phyloP scores from a whole-genome alignment of 2,797 vertebrate species.

The Sus cebifrons region DNA sequence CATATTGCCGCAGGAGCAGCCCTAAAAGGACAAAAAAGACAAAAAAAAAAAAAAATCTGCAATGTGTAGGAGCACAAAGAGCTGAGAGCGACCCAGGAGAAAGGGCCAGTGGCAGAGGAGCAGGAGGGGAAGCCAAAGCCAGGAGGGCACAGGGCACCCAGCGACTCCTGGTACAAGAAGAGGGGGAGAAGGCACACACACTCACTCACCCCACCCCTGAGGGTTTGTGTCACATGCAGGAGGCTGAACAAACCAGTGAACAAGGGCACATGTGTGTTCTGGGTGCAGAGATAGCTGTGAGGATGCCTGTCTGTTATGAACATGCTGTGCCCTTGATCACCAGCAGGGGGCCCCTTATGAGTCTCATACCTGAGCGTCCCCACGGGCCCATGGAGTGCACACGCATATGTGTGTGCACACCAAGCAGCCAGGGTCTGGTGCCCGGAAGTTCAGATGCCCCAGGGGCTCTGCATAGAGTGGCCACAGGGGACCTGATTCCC shows the following conservation, averaged over 20 bases:
- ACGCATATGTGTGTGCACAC: rapidly evolving
- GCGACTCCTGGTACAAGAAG: rapidly evolving
- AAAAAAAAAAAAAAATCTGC: not conserved
- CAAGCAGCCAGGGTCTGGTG: not conserved
- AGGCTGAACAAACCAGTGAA: rapidly evolving
- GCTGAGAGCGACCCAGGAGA: rapidly evolving
- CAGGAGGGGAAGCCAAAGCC: not conserved
- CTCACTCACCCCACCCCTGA: rapidly evolving
- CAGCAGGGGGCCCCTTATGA: not conserved
- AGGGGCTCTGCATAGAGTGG: too few species aligned
- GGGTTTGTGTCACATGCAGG: not conserved
- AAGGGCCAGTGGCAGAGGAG: not conserved
- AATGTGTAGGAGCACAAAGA: not conserved
- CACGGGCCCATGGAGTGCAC: rapidly evolving
- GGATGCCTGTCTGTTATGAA: too few species aligned
- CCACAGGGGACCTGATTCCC: rapidly evolving
- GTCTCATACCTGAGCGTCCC: not conserved
- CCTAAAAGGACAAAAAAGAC: too few species aligned
- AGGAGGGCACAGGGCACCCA: not conserved
- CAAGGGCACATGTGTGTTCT: rapidly evolving
- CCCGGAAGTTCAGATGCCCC: rapidly evolving
- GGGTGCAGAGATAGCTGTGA: not conserved
- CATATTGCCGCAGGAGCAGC: too few species aligned
- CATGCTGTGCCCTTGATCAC: not conserved
- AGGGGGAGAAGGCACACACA: rapidly evolving